Evolutionary conservation across 1,140 invertebrate species (phyloP), one percentile per base, ranked within the genome.

Genomic region (Lucilia cuprina): DNA sequence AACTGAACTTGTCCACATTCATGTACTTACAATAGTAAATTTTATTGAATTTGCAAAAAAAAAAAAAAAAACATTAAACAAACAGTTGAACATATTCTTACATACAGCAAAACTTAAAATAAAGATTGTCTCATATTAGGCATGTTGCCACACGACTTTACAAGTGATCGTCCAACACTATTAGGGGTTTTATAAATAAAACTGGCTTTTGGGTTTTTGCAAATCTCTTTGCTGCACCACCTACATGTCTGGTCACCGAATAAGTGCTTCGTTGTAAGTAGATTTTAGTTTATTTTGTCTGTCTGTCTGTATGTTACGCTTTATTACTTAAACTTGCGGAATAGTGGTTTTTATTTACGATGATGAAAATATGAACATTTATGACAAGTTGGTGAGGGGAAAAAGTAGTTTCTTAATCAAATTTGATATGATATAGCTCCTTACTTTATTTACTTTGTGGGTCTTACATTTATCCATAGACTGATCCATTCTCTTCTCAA

Each of bases 91-190:
- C 41, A 41, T 2, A 41, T 41, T 49, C 34, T 77, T 13, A 77
- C 74, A 77, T 34, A 34, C 25, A 77, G 41, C n/a, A 8, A 19
- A 49, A 49, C 41, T 21, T n/a, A 13, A 19, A 70, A 78, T 41
- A 80, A 50, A 80, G 77, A 80, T 80, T 80, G 77, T 80, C 77
- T 80, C 41, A 80, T 80, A 80, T 80, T 80, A 80, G 77, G 77
- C 77, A 80, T 80, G 77, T 80, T 80, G 77, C 77, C 77, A 80
- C 77, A 80, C 77, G 77, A 80, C 77, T 80, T 80, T 80, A 80
- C 77, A 80, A 80, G 77, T 80, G 77, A 80, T 80, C 77, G 77
- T 80, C 77, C 77, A 80, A 80, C 77, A 80, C 77, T 47, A 78
- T 47, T 21, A 80, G 34, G 75, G 41, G 75, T 41, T 34, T 47